Conservation (phyloP, 2,113 vertebrate genomes). For the Spea multiplicata region DNA sequence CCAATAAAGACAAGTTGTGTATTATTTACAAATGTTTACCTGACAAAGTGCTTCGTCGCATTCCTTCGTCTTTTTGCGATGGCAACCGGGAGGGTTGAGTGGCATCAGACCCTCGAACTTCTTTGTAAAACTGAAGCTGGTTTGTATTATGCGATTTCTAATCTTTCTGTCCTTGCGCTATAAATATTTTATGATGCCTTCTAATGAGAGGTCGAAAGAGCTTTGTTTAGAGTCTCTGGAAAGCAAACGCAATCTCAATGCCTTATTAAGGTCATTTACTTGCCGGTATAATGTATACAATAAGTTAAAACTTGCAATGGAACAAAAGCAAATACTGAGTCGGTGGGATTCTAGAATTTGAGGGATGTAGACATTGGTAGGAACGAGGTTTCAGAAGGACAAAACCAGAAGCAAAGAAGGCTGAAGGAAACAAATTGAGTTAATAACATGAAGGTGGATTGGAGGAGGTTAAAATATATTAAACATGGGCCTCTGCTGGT, state of each 20-base stretch:
- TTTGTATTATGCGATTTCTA: not conserved
- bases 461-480: too few relatives aligned
- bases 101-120: not conserved
- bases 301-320: not conserved
- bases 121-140: not conserved
- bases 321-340: too few relatives aligned
- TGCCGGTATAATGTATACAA: slow-evolving; percentile 1
- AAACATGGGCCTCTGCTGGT: too few relatives aligned
- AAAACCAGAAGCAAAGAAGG: too few relatives aligned
- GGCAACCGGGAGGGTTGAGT: not conserved
- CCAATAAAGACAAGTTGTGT: slow-evolving; percentile 30
- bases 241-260: not conserved
- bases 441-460: too few relatives aligned
- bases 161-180: slow-evolving; percentile 8
- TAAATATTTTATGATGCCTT: slow-evolving; percentile 35
- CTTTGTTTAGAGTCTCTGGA: slow-evolving; percentile 22
- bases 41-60: slow-evolving; percentile 5
- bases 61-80: not conserved
- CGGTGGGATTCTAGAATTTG: too few relatives aligned
- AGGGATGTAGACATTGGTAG: too few relatives aligned
- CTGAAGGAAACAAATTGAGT: too few relatives aligned
- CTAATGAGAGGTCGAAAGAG: slow-evolving; percentile 6
- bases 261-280: slow-evolving; percentile 10
- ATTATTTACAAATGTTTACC: slow-evolving; percentile 31
- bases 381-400: too few relatives aligned